Percentiles rank a stretch among this genome's conserved stretches.
Evolutionary conservation across 2,113 vertebrate genomes (phyloP).

Genomic region (Tauraco erythrolophus): DNA sequence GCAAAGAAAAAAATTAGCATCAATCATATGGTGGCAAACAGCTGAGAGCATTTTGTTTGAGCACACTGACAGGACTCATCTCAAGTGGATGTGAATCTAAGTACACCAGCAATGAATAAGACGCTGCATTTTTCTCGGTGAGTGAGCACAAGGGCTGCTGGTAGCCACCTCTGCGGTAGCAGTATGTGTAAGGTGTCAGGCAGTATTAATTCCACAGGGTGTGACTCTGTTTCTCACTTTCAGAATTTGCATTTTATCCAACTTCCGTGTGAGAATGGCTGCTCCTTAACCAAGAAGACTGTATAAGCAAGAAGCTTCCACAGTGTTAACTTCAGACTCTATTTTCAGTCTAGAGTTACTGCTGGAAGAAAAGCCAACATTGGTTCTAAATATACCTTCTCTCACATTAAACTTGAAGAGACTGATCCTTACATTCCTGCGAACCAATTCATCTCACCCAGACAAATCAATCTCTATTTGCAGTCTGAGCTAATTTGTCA

Average conservation of each 20-base stretch:
- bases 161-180: fast-evolving
- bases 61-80: not conserved
- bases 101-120: not conserved
- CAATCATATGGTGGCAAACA: not conserved
- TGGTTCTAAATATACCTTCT: not conserved
- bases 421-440: not conserved
- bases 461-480: conserved; percentile 67
- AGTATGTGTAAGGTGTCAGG: not conserved
- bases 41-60: not conserved
- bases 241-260: not conserved
- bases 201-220: not conserved
- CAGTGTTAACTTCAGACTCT: not conserved
- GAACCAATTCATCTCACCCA: conserved; percentile 7
- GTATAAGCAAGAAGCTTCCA: not conserved
- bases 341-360: not conserved
- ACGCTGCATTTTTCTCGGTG: not conserved
- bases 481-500: conserved; percentile 54
- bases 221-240: not conserved
- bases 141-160: not conserved
- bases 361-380: not conserved
- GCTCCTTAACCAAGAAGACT: not conserved
- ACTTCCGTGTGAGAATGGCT: not conserved
- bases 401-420: not conserved
- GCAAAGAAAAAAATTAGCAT: not conserved
- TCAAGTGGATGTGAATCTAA: not conserved